A percentile compares a stretch with the other conserved stretches of the same genome.
Evolutionary conservation across 2,888 invertebrate genomes (phyloP).

Genomic region (Tridacna crocea): DNA sequence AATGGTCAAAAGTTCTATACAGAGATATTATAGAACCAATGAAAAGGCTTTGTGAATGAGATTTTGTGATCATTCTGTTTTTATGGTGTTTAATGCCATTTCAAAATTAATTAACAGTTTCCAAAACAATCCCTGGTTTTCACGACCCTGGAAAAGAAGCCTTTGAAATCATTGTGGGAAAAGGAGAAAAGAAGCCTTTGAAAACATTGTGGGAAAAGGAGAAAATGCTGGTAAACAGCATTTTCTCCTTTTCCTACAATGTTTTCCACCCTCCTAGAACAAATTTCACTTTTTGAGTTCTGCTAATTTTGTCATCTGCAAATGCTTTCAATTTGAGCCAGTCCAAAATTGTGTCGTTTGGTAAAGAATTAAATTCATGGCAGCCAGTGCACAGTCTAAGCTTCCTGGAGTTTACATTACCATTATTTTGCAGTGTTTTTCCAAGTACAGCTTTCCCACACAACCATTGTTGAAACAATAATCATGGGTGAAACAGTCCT

Average conservation of each 20-base stretch:
- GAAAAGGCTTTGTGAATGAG: too few species aligned
- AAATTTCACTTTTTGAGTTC: too few species aligned
- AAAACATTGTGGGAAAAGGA: not conserved
- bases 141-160: not conserved
- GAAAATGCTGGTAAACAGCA: not conserved
- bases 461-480: too few species aligned
- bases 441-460: too few species aligned
- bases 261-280: not conserved
- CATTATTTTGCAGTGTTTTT: not conserved
- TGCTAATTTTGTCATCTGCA: not conserved
- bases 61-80: too few species aligned
- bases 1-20: too few species aligned
- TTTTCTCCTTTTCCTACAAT: slow-evolving; percentile 1
- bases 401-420: not conserved
- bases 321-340: not conserved
- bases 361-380: not conserved
- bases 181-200: not conserved
- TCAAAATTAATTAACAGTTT: too few species aligned
- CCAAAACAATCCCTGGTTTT: not conserved
- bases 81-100: too few species aligned
- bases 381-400: too few species aligned
- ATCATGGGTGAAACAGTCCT: too few species aligned
- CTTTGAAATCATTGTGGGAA: not conserved
- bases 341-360: not conserved
- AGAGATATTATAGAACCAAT: too few species aligned